These are phyloP conservation scores for Cylindroiulus punctatus DNA, from an alignment of 2,888 invertebrate species.

Conservation along the genomic window DNA sequence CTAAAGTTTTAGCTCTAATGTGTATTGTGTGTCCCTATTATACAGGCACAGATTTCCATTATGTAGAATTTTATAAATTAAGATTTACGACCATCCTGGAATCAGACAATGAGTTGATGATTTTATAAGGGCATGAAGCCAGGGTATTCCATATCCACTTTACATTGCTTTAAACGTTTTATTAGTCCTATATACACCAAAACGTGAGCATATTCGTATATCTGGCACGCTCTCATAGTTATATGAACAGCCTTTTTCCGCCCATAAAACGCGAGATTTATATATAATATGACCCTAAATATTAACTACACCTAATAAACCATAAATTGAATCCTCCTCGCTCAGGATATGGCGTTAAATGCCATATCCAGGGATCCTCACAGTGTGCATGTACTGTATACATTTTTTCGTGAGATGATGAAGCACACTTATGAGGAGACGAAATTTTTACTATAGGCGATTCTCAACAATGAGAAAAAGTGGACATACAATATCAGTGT, in stretches of 20 bases:
- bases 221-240: background rate
- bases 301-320: background rate
- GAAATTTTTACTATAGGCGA: too few relatives aligned
- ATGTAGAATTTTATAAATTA: too few relatives aligned
- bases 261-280: background rate
- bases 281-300: background rate
- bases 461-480: too few relatives aligned
- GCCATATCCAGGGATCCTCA: too few relatives aligned
- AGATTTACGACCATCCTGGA: background rate
- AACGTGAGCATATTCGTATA: background rate
- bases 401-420: too few relatives aligned
- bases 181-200: too few relatives aligned
- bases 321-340: background rate
- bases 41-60: too few relatives aligned
- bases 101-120: background rate
- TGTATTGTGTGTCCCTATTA: too few relatives aligned
- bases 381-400: too few relatives aligned
- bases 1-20: too few relatives aligned
- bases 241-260: conserved; percentile 9
- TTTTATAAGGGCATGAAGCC: background rate
- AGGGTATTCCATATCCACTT: background rate
- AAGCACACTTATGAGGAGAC: too few relatives aligned
- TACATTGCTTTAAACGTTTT: background rate
- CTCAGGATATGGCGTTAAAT: background rate
- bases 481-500: too few relatives aligned